These are phyloP conservation scores for Drosophila nasuta DNA, from an alignment of 1,140 invertebrate species.

Conservation along the genomic window DNA sequence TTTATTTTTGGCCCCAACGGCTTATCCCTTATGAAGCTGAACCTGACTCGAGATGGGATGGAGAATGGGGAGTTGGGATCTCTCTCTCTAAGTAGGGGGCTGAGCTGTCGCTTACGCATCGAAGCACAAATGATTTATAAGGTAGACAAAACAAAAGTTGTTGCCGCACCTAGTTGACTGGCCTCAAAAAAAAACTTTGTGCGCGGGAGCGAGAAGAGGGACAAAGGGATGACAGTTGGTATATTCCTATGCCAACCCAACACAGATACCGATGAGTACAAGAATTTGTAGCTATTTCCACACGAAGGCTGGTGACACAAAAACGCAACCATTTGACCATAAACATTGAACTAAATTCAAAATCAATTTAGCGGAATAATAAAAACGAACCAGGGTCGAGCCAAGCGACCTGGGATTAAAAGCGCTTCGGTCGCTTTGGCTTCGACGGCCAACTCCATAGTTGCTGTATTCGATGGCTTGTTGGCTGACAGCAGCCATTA, in stretches of 20 bases:
- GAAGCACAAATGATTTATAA: slow-evolving; percentile 80
- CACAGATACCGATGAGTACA: slow-evolving; percentile 13
- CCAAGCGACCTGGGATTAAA: slow-evolving; percentile 15
- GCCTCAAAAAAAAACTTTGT: slow-evolving; percentile 27
- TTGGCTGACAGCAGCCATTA: neutral
- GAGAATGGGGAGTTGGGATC: neutral
- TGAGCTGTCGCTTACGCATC: slow-evolving; percentile 65
- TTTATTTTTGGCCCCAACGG: slow-evolving; percentile 70
- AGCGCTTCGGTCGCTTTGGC: neutral
- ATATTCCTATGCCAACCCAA: slow-evolving; percentile 17
- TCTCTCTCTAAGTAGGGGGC: slow-evolving; percentile 47
- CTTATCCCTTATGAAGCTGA: slow-evolving; percentile 42
- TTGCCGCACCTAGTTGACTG: slow-evolving; percentile 46
- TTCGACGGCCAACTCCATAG: neutral
- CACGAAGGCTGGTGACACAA: slow-evolving; percentile 64
- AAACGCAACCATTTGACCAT: slow-evolving; percentile 81
- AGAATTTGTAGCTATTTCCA: slow-evolving; percentile 29
- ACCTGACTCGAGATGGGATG: neutral
- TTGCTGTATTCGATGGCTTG: slow-evolving; percentile 8
- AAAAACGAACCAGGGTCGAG: slow-evolving; percentile 62
- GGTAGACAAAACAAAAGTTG: slow-evolving; percentile 77
- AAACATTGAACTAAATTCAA: slow-evolving; percentile 83
- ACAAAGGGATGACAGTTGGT: neutral
- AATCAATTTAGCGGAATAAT: slow-evolving; percentile 82
- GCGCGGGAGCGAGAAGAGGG: slow-evolving; percentile 2